Evolutionary conservation across 2,797 vertebrate genomes (phyloP).

Genomic region (Chromis chromis): DNA sequence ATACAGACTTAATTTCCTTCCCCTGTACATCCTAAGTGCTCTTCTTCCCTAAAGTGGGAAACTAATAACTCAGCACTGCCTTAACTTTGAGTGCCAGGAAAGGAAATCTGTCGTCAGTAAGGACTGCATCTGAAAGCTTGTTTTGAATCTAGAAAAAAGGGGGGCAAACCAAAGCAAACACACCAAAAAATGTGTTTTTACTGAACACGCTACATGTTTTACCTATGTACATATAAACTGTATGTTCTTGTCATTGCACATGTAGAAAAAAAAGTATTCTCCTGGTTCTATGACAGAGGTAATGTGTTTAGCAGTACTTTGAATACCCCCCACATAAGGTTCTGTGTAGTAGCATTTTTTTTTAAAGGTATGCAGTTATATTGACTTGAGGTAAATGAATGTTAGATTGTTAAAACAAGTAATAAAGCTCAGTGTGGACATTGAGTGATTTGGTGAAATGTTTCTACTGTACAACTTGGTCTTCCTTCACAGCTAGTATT

Average conservation of each 20-base stretch:
- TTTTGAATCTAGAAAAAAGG: slow-evolving; percentile 53
- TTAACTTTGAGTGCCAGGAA: slow-evolving; percentile 68
- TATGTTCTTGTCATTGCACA: slow-evolving; percentile 17
- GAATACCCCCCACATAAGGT: neutral
- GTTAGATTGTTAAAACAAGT: slow-evolving; percentile 32
- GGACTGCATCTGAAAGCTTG: slow-evolving; percentile 20
- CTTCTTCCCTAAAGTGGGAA: slow-evolving; percentile 40
- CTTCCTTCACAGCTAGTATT: neutral
- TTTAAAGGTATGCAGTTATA: slow-evolving; percentile 16
- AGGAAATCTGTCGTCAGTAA: slow-evolving; percentile 47
- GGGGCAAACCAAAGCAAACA: slow-evolving; percentile 68
- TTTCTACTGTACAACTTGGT: neutral
- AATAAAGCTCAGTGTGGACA: slow-evolving; percentile 59
- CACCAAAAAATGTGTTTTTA: slow-evolving; percentile 70
- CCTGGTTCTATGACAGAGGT: neutral
- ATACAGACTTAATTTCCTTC: slow-evolving; percentile 31
- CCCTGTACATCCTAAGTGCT: slow-evolving; percentile 38
- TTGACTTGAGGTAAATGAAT: slow-evolving; percentile 21
- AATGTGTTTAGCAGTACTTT: slow-evolving; percentile 2
- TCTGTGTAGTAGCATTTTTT: slow-evolving; percentile 1
- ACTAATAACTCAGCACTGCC: slow-evolving; percentile 65
- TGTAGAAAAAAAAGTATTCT: slow-evolving; percentile 19
- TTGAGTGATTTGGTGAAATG: slow-evolving; percentile 4
- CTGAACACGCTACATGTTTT: slow-evolving; percentile 58
- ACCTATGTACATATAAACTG: slow-evolving; percentile 61